Conservation (phyloP, 1,140 invertebrate species). For the Drosophila kepulauana region DNA sequence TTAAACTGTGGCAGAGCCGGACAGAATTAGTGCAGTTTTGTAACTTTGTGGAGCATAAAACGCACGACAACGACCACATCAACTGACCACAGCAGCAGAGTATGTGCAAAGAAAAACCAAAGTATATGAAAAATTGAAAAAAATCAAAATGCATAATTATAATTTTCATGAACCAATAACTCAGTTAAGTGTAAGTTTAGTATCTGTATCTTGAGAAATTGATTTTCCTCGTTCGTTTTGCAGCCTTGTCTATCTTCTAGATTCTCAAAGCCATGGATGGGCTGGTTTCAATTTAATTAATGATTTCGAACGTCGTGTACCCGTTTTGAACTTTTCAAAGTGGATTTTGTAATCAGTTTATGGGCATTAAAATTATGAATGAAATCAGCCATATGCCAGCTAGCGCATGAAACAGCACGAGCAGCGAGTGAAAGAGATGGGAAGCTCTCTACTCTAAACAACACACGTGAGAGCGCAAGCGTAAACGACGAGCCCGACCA, state of each 20-base stretch:
- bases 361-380: slow-evolving; percentile 70
- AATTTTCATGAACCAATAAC: slow-evolving; percentile 82
- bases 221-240: slow-evolving; percentile 55
- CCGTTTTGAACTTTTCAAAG: slow-evolving; percentile 65
- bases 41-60: slow-evolving; percentile 79
- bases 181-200: slow-evolving; percentile 54
- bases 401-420: slow-evolving; percentile 13
- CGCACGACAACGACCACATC: slow-evolving; percentile 62
- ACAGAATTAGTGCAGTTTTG: slow-evolving; percentile 57
- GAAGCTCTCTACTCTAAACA: background rate
- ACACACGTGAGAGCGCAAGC: slow-evolving; percentile 19
- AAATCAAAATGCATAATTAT: slow-evolving; percentile 66
- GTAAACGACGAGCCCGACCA: slow-evolving; percentile 5
- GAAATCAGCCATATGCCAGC: slow-evolving; percentile 48
- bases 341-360: slow-evolving; percentile 72
- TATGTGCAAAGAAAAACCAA: slow-evolving; percentile 32
- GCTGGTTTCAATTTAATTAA: slow-evolving; percentile 80
- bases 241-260: slow-evolving; percentile 30
- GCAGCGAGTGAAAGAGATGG: slow-evolving; percentile 29
- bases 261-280: slow-evolving; percentile 42
- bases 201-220: slow-evolving; percentile 74
- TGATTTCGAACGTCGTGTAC: slow-evolving; percentile 72
- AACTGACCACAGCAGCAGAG: slow-evolving; percentile 50
- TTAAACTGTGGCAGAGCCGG: slow-evolving; percentile 66
- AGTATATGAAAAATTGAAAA: slow-evolving; percentile 14